These are phyloP conservation scores for Holothuria glaberrima DNA, from an alignment of 35 echinoderm and acorn worm genomes.

Conservation along the genomic window DNA sequence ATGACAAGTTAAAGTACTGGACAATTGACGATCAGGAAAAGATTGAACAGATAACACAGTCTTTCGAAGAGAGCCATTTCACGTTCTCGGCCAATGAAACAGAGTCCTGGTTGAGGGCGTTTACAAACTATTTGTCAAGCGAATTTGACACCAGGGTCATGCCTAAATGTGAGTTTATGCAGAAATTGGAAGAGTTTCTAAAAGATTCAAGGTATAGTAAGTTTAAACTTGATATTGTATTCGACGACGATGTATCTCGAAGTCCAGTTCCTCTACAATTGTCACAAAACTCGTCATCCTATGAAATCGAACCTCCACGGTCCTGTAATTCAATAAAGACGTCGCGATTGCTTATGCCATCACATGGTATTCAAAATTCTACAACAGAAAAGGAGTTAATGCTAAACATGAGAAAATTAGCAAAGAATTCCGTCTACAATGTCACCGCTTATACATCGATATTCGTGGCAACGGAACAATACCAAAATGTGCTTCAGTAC, in stretches of 20 bases:
- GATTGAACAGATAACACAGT: background rate
- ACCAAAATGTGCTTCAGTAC: slow-evolving; percentile 60
- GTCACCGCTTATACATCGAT: slow-evolving; percentile 60
- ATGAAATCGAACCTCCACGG: background rate
- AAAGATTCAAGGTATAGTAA: background rate
- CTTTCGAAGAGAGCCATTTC: background rate
- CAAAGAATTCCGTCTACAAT: slow-evolving; percentile 42
- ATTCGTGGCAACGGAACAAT: slow-evolving; percentile 78
- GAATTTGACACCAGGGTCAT: background rate
- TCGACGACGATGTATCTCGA: background rate
- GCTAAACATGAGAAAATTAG: slow-evolving; percentile 45
- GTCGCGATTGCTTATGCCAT: slow-evolving; percentile 68
- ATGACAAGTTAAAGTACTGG: slow-evolving; percentile 17
- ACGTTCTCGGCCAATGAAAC: background rate
- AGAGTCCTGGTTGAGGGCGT: slow-evolving; percentile 39
- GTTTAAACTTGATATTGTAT: slow-evolving; percentile 55
- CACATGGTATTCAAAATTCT: slow-evolving; percentile 57
- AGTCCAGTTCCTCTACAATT: no score
- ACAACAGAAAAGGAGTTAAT: slow-evolving; percentile 61
- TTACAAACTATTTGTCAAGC: slow-evolving; percentile 18
- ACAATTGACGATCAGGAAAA: background rate
- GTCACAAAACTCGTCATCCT: background rate
- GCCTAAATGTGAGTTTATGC: slow-evolving; percentile 1
- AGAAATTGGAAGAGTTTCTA: slow-evolving; percentile 21
- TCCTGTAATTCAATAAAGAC: background rate